phyloP scores from a whole-genome alignment of 2,888 invertebrate species.

The Acanthosepion esculentum region DNA sequence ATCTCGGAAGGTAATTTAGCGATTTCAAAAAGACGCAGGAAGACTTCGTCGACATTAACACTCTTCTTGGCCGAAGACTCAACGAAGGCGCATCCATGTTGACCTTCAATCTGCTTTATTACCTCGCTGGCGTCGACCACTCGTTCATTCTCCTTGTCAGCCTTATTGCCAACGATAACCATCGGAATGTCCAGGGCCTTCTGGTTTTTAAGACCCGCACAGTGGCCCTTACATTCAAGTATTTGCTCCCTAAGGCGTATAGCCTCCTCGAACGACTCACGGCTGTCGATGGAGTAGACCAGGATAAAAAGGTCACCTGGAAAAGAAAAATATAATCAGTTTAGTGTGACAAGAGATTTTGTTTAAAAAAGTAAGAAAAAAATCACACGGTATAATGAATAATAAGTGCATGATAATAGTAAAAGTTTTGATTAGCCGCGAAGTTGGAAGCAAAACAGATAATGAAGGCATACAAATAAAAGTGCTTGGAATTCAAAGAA shows the following conservation, averaged over 20 bases:
- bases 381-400: too few relatives aligned
- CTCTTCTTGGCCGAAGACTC: slow-evolving; percentile 90
- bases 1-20: slow-evolving; percentile 90
- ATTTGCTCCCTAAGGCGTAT: slow-evolving; percentile 71
- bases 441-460: too few relatives aligned
- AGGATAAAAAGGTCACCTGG: slow-evolving; percentile 78
- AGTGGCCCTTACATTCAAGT: slow-evolving; percentile 70
- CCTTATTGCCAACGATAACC: slow-evolving; percentile 91
- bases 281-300: slow-evolving; percentile 71
- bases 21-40: slow-evolving; percentile 87
- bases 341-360: too few relatives aligned
- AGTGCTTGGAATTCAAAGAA: too few relatives aligned
- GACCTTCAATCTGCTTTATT: slow-evolving; percentile 84
- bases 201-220: slow-evolving; percentile 76
- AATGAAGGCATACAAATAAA: too few relatives aligned
- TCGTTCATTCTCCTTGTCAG: slow-evolving; percentile 84
- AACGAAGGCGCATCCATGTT: slow-evolving; percentile 86
- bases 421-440: too few relatives aligned
- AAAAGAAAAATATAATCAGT: slow-evolving; percentile 52
- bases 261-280: slow-evolving; percentile 72
- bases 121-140: slow-evolving; percentile 86
- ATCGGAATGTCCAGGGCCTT: slow-evolving; percentile 81
- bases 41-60: slow-evolving; percentile 86
- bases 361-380: too few relatives aligned
- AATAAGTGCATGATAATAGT: too few relatives aligned